Conservation (phyloP, 1,140 invertebrate species). For the Papilio glaucus region DNA sequence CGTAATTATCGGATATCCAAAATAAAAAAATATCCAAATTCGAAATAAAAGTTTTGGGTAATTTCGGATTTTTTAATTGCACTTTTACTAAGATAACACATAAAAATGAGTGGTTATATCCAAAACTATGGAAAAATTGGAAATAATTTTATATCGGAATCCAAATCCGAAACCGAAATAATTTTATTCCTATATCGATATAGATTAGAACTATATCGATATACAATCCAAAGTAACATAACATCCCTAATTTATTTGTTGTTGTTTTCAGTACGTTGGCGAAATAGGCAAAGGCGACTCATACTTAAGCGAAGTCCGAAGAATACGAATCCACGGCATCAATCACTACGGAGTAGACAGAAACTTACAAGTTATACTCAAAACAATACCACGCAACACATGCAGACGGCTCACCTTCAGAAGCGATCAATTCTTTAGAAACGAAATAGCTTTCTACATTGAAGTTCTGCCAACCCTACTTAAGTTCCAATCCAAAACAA, state of each 20-base stretch:
- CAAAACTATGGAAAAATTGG: too few relatives aligned
- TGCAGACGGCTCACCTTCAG: slow-evolving; percentile 86
- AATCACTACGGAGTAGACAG: slow-evolving; percentile 58
- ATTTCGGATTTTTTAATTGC: too few relatives aligned
- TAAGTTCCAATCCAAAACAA: slow-evolving; percentile 80
- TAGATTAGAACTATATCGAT: too few relatives aligned
- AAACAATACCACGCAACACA: slow-evolving; percentile 86
- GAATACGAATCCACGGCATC: slow-evolving; percentile 83
- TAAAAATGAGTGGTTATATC: too few relatives aligned
- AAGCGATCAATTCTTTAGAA: slow-evolving; percentile 86
- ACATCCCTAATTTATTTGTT: not conserved
- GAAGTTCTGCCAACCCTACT: slow-evolving; percentile 84
- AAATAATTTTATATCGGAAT: too few relatives aligned
- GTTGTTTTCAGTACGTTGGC: slow-evolving; percentile 65
- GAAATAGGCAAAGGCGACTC: slow-evolving; percentile 86
- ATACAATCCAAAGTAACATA: too few relatives aligned
- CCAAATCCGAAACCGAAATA: too few relatives aligned
- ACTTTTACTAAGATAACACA: too few relatives aligned
- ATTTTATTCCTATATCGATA: too few relatives aligned
- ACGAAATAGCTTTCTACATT: slow-evolving; percentile 87
- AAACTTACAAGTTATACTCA: slow-evolving; percentile 84
- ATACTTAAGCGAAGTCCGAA: slow-evolving; percentile 85
- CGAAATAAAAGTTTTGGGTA: too few relatives aligned
- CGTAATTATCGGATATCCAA: too few relatives aligned
- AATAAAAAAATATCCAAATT: too few relatives aligned